Evolutionary conservation across 2,113 vertebrate species (phyloP).

Genomic region (Otis tarda): DNA sequence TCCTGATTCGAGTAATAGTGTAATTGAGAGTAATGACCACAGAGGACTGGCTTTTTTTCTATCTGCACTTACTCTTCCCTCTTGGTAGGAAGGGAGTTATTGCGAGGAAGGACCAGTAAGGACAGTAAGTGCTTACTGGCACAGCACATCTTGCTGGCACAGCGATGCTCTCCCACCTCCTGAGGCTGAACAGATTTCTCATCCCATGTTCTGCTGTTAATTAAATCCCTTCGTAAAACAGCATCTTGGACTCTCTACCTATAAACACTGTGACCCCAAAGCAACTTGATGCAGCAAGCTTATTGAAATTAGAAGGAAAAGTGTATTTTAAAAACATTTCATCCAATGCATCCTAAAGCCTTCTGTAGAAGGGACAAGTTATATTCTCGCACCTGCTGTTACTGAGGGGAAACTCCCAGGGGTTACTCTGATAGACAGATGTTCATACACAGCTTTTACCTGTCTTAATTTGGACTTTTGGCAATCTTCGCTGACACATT

Average conservation of each 20-base stretch:
- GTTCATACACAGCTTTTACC: not conserved
- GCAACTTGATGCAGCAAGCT: not conserved
- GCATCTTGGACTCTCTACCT: not conserved
- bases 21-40: not conserved
- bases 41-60: not conserved
- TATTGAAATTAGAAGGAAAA: constrained; percentile 29
- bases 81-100: not conserved
- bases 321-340: constrained; percentile 23
- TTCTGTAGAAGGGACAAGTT: not conserved
- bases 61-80: not conserved
- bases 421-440: not conserved
- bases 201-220: not conserved
- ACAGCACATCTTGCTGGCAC: not conserved
- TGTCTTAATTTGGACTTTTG: not conserved
- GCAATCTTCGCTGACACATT: not conserved
- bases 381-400: not conserved
- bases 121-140: not conserved
- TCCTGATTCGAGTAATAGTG: not conserved
- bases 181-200: accelerated
- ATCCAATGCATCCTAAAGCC: not conserved
- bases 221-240: not conserved
- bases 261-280: not conserved
- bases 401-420: not conserved
- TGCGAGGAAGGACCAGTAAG: not conserved
- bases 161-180: not conserved